Evolutionary conservation across 2,797 vertebrate species (phyloP), one percentile per base, ranked within the genome.

Genomic region (Hyperoplus lanceolatus): DNA sequence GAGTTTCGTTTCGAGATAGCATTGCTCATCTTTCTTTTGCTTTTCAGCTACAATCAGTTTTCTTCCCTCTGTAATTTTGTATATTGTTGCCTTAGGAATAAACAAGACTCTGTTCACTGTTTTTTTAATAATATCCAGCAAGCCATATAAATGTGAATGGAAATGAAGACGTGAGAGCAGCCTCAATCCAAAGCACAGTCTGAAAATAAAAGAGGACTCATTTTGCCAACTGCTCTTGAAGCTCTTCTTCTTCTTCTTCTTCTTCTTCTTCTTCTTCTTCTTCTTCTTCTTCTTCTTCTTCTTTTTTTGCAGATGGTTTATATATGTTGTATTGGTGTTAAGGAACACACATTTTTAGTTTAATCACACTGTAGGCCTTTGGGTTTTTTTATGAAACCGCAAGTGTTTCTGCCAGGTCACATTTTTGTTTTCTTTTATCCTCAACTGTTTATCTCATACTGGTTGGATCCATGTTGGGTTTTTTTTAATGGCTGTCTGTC

Each of bases 11-110:
- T 89, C 71, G 67, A 89, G 87, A 90, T 91, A 90, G 75, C 79
- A 67, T 86, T 88, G 77, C 90, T 92, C 89, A 86, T 90, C 80
- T 91, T 87, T 90, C 85, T 29, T 29, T 29, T 90, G 85, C 86
- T 90, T 85, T 91, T 93, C 87, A 90, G 86, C 82, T 69, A 77
- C 81, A 73, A 87, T 93, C 86, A 79, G 80, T 87, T 91, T 89
- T 91, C 89, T 83, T 86, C 83, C 57, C 71, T 79, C 59, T 76
- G 58, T 83, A 91, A 89, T 92, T 29, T 88, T 91, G 78, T 92
- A 91, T 90, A 91, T 92, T 89, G 89, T 94, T 95, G 93, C 93
- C 92, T 94, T 94, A 93, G 91, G 93, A 95, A 91, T 92, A 92
- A 94, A 94, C 85, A 92, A 90, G 79, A 91, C 86, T 88, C 71